A percentile compares a stretch with the other conserved stretches of the same genome.
Conservation (phyloP, 2,888 invertebrate species). For the Carpatolechia fugitivella region DNA sequence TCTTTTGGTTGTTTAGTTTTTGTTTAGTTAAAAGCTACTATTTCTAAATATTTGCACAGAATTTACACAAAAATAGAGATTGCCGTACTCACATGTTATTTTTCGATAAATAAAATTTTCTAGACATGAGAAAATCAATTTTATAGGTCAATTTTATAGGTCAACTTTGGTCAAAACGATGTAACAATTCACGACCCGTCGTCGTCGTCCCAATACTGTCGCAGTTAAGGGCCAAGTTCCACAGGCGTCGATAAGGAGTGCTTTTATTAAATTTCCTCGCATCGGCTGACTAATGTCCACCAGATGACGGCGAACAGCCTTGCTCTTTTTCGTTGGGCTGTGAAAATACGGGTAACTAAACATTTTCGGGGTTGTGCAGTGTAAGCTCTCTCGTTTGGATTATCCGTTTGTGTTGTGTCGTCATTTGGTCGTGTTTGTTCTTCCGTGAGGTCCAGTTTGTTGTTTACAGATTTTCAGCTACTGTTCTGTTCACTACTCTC, state of each 20-base stretch:
- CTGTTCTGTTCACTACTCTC: too few relatives aligned
- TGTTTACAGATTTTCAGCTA: too few relatives aligned
- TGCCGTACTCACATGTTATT: too few relatives aligned
- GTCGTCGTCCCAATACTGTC: background rate
- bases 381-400: background rate
- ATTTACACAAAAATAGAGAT: too few relatives aligned
- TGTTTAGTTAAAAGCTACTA: too few relatives aligned
- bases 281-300: conserved; percentile 70
- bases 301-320: conserved; percentile 70
- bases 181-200: background rate
- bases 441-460: too few relatives aligned
- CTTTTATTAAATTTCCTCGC: conserved; percentile 77
- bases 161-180: background rate
- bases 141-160: background rate
- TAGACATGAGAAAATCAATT: background rate
- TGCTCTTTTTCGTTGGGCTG: conserved; percentile 54
- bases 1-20: too few relatives aligned
- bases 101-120: too few relatives aligned
- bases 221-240: conserved; percentile 16
- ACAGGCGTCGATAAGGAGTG: conserved; percentile 44
- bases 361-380: background rate
- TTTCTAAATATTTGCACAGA: too few relatives aligned
- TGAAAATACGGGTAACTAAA: conserved; percentile 32
- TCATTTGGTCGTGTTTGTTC: too few relatives aligned
- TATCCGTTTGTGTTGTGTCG: background rate